Evolutionary conservation across 2,888 invertebrate species (phyloP), one percentile per base, ranked within the genome.

Genomic region (Chaitophorus viminalis): DNA sequence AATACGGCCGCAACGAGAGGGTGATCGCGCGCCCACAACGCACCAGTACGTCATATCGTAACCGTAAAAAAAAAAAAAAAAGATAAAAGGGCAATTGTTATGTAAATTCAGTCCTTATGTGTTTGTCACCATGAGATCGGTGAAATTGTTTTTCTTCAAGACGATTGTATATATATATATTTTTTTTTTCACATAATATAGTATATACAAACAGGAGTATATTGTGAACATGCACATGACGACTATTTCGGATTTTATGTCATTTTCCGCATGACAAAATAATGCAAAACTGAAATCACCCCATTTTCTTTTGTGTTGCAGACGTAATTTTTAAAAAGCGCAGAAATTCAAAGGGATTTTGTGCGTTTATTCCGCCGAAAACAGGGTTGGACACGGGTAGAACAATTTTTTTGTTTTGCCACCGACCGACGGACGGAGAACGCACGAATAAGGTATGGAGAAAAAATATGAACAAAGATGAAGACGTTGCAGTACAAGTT

Each of bases 91-190:
- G 79, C 86, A 79, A 87, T 79, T 87, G 79, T 87, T 79, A 87
- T 87, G 86, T 79, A 87, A 87, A 87, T 87, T 87, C 60, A 29
- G 79, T 81, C 70, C 70, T 78, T 86, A 79, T 87, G 79, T 60
- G 86, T 72, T 87, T 79, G 86, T 79, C 86, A 79, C 79, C 39
- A 39, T 60, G 36, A 79, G 79, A 87, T 87, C 74, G 79, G 74
- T 74, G 60, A 87, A 87, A 87, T 87, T 87, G 86, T 79, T 87
- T 87, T 87, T 60, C 81, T 87, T 74, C 60, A 21, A 78, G 74
- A 60, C 75, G 65, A 75, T 46, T 29, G 31, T 3, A 6, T 2
- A 8, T 72, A n/a, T 60, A 76, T 25, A 84, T 39, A n/a, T n/a
- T n/a, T n/a, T n/a, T 60, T 65, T 77, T 86, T 54, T 33, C 74